Conservation (phyloP, 2,797 vertebrate genomes). For the Labeo calbasu region DNA sequence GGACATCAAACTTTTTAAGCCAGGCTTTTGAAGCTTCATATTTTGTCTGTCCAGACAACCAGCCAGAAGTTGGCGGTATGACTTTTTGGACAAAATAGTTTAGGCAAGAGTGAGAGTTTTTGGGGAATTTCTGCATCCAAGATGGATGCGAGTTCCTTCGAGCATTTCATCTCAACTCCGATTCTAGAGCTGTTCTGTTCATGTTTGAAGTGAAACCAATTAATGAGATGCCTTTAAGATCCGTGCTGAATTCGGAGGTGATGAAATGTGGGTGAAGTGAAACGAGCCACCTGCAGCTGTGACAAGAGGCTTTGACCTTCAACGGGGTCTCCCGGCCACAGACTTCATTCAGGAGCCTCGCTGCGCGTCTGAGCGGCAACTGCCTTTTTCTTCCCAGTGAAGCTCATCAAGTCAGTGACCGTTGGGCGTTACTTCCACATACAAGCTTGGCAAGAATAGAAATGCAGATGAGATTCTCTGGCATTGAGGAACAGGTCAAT, state of each 20-base stretch:
- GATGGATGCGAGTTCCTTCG: background rate
- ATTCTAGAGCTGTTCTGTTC: background rate
- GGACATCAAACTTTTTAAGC: background rate
- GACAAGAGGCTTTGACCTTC: constrained; percentile 83
- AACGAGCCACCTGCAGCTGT: constrained; percentile 78
- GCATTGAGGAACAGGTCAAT: constrained; percentile 84
- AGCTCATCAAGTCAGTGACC: constrained; percentile 79
- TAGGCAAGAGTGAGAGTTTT: background rate
- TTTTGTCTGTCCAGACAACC: background rate
- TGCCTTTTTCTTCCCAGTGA: constrained; percentile 66
- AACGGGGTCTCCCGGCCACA: constrained; percentile 72
- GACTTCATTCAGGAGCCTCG: constrained; percentile 71
- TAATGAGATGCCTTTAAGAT: constrained; percentile 50
- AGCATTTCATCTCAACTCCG: background rate
- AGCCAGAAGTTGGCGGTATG: background rate
- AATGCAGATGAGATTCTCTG: constrained; percentile 88
- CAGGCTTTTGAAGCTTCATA: background rate
- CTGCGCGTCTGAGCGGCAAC: constrained; percentile 72
- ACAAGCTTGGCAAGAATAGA: constrained; percentile 85
- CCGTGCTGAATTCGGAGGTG: constrained; percentile 57
- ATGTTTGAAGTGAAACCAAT: constrained; percentile 16
- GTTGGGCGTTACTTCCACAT: constrained; percentile 88
- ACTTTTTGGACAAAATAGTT: background rate
- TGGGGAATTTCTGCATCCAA: background rate
- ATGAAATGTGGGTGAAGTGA: constrained; percentile 66